These are phyloP conservation scores for Achatina immaculata DNA, from an alignment of 1,140 invertebrate species.

Conservation along the genomic window DNA sequence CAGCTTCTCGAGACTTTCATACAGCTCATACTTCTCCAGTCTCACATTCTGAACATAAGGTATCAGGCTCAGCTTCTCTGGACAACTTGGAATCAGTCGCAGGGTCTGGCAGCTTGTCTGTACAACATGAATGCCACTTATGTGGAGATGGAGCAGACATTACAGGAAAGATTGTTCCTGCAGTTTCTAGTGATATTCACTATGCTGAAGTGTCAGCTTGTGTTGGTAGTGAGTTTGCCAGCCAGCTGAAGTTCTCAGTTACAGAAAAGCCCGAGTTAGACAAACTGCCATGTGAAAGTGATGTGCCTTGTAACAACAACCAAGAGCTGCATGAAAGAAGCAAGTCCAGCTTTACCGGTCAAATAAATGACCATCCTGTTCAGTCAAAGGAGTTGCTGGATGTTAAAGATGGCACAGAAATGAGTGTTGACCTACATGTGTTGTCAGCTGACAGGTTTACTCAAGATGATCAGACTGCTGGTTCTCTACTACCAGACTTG, in stretches of 20 bases:
- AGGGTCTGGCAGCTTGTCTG: neutral
- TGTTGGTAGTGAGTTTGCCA: too few species aligned
- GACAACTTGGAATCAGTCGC: conserved; percentile 7
- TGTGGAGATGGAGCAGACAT: too few species aligned
- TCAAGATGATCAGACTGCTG: neutral
- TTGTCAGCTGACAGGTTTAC: neutral
- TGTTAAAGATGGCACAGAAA: neutral
- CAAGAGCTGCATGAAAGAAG: neutral
- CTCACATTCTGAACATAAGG: neutral
- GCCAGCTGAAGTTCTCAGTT: too few species aligned
- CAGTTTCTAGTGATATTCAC: too few species aligned
- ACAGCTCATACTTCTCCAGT: neutral
- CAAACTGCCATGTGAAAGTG: too few species aligned
- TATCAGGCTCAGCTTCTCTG: neutral
- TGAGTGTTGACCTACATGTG: neutral
- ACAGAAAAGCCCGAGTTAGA: too few species aligned
- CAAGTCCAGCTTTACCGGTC: neutral
- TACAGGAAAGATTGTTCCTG: too few species aligned
- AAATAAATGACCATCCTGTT: neutral
- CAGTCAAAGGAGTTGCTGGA: neutral
- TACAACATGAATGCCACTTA: neutral
- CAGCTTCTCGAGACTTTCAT: neutral
- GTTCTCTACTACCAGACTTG: neutral
- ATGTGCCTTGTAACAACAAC: too few species aligned
- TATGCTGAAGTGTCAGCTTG: too few species aligned